These are phyloP conservation scores for Pherbina coryleti DNA, from an alignment of 2,888 invertebrate species.

Conservation along the genomic window DNA sequence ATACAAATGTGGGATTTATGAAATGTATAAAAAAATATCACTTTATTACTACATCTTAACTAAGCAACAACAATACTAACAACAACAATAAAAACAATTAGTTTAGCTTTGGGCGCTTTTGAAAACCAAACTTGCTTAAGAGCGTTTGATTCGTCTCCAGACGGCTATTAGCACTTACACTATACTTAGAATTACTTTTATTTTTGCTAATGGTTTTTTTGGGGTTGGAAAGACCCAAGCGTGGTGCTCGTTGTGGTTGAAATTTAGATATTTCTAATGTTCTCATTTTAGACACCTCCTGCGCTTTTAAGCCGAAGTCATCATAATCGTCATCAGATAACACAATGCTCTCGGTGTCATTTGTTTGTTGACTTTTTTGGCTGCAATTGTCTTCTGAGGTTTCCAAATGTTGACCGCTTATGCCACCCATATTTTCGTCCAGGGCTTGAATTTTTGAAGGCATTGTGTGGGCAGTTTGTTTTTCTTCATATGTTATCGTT, in stretches of 20 bases:
- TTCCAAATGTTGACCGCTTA: not conserved
- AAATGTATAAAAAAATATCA: constrained; percentile 17
- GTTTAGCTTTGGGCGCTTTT: constrained; percentile 72
- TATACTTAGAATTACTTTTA: constrained; percentile 44
- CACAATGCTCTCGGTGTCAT: constrained; percentile 39
- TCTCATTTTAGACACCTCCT: not conserved
- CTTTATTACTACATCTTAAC: not conserved
- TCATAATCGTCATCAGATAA: constrained; percentile 48
- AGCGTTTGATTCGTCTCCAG: constrained; percentile 71
- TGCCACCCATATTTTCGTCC: not conserved
- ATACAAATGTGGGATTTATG: no score
- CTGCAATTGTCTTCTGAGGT: not conserved
- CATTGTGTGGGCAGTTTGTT: not conserved
- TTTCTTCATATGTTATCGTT: not conserved
- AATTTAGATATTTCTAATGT: constrained; percentile 11
- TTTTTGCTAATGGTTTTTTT: constrained; percentile 43
- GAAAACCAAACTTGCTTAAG: constrained; percentile 78
- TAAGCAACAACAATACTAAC: not conserved
- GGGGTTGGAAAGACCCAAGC: constrained; percentile 52
- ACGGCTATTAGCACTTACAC: constrained; percentile 30
- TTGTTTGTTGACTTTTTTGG: not conserved
- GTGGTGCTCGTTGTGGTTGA: constrained; percentile 42
- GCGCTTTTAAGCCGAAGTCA: not conserved
- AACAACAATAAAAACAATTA: constrained; percentile 43
- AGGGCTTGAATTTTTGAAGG: not conserved